These are phyloP conservation scores for Nestor notabilis DNA, from an alignment of 2,113 vertebrate genomes.

Conservation along the genomic window DNA sequence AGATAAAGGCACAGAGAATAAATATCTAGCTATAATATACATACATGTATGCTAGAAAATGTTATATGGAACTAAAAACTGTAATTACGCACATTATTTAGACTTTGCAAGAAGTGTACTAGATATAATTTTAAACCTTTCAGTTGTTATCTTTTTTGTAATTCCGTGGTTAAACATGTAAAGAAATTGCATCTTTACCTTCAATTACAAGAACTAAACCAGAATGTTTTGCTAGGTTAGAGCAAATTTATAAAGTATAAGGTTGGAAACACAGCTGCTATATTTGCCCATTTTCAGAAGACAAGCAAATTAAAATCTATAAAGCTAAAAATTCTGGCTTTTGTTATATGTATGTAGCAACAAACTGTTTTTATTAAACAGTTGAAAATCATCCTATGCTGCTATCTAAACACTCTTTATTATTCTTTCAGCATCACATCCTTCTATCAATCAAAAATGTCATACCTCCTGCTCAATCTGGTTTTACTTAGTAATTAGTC, in stretches of 20 bases:
- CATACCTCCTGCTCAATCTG: conserved; percentile 8
- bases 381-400: conserved; percentile 42
- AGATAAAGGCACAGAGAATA: background rate
- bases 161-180: conserved; percentile 13
- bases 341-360: conserved; percentile 19
- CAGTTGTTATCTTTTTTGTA: background rate
- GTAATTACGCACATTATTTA: background rate
- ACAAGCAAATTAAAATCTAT: conserved; percentile 18
- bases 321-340: conserved; percentile 31
- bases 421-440: background rate
- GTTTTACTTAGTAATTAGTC: conserved; percentile 24
- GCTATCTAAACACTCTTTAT: conserved; percentile 50
- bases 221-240: conserved; percentile 43
- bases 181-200: conserved; percentile 36
- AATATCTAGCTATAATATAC: background rate
- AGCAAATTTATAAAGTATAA: conserved; percentile 37
- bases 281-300: conserved; percentile 46
- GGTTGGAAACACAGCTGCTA: conserved; percentile 31
- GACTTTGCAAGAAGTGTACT: background rate
- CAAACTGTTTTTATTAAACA: conserved; percentile 59
- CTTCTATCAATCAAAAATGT: conserved; percentile 45
- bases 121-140: conserved; percentile 13
- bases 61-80: background rate
- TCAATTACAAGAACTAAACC: conserved; percentile 5
- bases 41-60: background rate